A percentile compares a stretch with the other conserved stretches of the same genome.
phyloP scores from a whole-genome alignment of 2,888 invertebrate genomes.

The Lucinisca nassula region DNA sequence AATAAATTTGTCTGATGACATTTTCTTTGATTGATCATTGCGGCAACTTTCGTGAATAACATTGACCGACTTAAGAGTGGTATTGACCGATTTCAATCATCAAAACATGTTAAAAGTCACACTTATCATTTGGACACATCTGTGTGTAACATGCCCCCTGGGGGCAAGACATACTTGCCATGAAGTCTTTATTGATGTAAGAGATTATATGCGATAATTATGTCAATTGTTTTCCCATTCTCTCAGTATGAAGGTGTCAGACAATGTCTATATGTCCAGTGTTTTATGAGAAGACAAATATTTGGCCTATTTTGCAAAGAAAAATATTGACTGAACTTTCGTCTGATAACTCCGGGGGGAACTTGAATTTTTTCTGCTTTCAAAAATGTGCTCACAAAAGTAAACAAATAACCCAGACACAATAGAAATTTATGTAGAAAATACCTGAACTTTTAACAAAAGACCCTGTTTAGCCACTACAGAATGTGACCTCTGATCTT shows the following conservation, averaged over 20 bases:
- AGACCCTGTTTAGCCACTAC: no score
- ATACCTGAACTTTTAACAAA: no score
- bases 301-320: not conserved
- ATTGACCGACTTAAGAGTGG: not conserved
- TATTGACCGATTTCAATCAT: not conserved
- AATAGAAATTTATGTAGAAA: no score
- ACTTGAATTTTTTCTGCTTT: no score
- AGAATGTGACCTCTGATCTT: no score
- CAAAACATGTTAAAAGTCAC: not conserved
- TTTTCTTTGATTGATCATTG: not conserved
- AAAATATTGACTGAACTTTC: not conserved
- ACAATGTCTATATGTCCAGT: not conserved
- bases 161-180: not conserved
- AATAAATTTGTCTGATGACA: not conserved
- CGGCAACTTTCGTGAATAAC: not conserved
- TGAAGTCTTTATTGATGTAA: not conserved
- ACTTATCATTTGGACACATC: not conserved
- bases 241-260: not conserved
- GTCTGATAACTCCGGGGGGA: no score
- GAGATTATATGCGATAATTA: not conserved
- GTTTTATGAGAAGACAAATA: not conserved
- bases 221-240: not conserved
- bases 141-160: not conserved
- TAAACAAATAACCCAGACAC: no score
- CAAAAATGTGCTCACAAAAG: no score